phyloP scores from a whole-genome alignment of 2,113 vertebrate genomes.

The Saccopteryx leptura region DNA sequence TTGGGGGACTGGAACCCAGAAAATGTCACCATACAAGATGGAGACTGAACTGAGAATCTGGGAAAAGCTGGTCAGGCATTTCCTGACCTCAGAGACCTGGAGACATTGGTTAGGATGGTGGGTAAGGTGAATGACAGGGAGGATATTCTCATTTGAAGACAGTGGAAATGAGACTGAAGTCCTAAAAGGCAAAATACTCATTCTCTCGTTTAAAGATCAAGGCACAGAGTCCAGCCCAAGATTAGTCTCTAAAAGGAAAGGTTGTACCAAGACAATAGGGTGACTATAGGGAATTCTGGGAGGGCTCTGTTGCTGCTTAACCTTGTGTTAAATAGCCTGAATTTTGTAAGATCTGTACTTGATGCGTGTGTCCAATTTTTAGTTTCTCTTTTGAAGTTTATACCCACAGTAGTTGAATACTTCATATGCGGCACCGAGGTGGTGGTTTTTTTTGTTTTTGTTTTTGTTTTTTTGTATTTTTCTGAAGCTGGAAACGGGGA shows the following conservation, averaged over 20 bases:
- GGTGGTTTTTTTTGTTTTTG: too few species aligned
- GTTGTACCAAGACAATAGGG: neutral
- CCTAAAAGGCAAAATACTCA: neutral
- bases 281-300: neutral
- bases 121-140: neutral
- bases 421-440: neutral
- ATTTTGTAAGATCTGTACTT: neutral
- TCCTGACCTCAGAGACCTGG: conserved; percentile 9
- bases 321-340: neutral
- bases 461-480: too few species aligned
- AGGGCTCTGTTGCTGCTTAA: neutral
- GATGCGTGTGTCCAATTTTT: neutral
- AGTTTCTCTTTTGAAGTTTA: neutral
- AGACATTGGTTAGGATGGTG: neutral
- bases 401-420: neutral
- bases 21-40: neutral
- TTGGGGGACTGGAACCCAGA: neutral
- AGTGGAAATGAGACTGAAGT: conserved; percentile 26
- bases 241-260: neutral
- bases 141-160: neutral
- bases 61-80: neutral
- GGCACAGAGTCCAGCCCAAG: neutral
- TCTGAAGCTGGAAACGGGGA: too few species aligned
- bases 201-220: neutral
- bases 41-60: neutral